These are phyloP conservation scores for Pyrgus malvae DNA, from an alignment of 2,888 invertebrate species.

Conservation along the genomic window DNA sequence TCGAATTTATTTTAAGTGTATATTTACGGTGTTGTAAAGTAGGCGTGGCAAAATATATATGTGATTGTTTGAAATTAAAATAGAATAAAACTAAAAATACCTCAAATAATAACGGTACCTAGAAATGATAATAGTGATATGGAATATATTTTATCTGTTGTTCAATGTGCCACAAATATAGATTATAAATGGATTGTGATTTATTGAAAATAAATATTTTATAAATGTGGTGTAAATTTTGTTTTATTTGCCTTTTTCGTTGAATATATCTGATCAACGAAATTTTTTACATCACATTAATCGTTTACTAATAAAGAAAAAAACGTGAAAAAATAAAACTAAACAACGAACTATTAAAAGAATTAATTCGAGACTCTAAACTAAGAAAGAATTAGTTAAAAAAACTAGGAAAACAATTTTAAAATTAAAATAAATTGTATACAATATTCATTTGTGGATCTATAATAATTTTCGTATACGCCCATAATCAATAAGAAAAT, in stretches of 20 bases:
- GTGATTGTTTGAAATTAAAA: constrained; percentile 35
- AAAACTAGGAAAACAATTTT: too few relatives aligned
- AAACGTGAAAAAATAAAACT: too few relatives aligned
- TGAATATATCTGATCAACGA: not conserved
- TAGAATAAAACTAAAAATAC: constrained; percentile 48
- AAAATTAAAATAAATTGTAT: too few relatives aligned
- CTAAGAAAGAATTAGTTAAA: too few relatives aligned
- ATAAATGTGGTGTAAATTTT: constrained; percentile 59
- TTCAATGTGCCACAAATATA: constrained; percentile 73
- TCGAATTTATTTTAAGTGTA: constrained; percentile 56
- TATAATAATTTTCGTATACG: too few relatives aligned
- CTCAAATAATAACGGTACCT: constrained; percentile 48
- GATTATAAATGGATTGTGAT: constrained; percentile 71
- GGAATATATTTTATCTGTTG: constrained; percentile 69
- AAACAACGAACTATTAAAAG: too few relatives aligned
- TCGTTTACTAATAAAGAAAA: too few relatives aligned
- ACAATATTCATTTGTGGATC: too few relatives aligned
- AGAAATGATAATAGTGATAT: constrained; percentile 46
- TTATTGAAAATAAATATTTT: constrained; percentile 78
- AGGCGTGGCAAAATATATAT: constrained; percentile 35
- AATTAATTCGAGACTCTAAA: too few relatives aligned
- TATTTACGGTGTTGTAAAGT: constrained; percentile 30
- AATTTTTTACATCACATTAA: too few relatives aligned
- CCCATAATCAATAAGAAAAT: too few relatives aligned
- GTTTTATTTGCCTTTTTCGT: not conserved